A percentile compares a stretch with the other conserved stretches of the same genome.
Conservation (phyloP, 2,113 vertebrate species). For the Zeus faber region DNA sequence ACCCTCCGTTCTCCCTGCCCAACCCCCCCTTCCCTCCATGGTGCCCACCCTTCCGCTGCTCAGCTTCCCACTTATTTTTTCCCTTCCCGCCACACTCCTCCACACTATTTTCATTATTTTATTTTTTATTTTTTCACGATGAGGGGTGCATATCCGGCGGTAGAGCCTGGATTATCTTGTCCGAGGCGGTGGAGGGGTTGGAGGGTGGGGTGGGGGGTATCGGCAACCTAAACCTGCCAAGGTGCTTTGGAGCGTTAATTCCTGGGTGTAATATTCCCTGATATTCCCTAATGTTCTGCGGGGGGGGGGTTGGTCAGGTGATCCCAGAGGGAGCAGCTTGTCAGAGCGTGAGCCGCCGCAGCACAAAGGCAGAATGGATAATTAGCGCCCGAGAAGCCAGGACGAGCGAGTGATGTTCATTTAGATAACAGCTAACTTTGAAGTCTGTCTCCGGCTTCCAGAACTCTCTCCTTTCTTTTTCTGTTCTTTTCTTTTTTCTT, state of each 20-base stretch:
- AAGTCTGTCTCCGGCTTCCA: conserved; percentile 46
- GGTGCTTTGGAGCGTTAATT: conserved; percentile 77
- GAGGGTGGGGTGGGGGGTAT: background rate
- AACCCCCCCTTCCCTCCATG: conserved; percentile 8
- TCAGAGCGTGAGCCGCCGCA: conserved; percentile 64
- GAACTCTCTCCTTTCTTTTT: conserved; percentile 36
- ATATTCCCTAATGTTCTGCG: conserved; percentile 72
- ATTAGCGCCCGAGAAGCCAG: conserved; percentile 63
- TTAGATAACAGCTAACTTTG: conserved; percentile 61
- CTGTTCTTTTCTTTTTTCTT: conserved; percentile 59
- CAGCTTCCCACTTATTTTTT: conserved; percentile 13
- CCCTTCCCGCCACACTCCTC: conserved; percentile 21
- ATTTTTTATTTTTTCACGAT: conserved; percentile 53
- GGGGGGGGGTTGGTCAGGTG: conserved; percentile 37
- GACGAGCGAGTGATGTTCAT: conserved; percentile 58
- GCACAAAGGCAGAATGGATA: conserved; percentile 73
- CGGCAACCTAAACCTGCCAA: conserved; percentile 66
- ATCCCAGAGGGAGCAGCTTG: conserved; percentile 68
- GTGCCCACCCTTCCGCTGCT: conserved; percentile 13
- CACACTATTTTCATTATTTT: background rate
- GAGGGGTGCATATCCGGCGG: conserved; percentile 71
- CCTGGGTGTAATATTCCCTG: conserved; percentile 78
- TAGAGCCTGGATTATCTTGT: conserved; percentile 75
- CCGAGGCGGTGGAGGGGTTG: conserved; percentile 44
- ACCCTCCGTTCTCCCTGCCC: conserved; percentile 2